Evolutionary conservation across 1,140 invertebrate species (phyloP), one percentile per base, ranked within the genome.

Genomic region (Trichogramma pretiosum): DNA sequence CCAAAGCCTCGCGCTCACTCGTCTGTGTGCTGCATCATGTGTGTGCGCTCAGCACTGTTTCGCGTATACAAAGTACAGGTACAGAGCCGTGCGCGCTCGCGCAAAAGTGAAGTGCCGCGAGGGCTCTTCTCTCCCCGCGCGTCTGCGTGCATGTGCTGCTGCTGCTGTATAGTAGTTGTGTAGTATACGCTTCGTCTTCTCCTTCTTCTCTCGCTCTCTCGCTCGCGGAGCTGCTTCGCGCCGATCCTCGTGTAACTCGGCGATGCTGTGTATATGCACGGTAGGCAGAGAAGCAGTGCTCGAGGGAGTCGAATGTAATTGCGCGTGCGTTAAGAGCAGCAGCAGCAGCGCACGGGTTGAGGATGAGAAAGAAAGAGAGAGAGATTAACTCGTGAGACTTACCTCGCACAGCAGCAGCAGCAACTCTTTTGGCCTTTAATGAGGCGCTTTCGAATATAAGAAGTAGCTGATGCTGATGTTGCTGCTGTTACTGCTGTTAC

Each of bases 381-480:
- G 48, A 50, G 48, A 44, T 50, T 44, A 50, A 50, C 41, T 50
- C 28, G n/a, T 17, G 35, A 44, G 48, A 44, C 41, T 33, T 10
- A 11, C 26, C 35, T 13, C 22, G 35, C 11, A n/a, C n/a, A n/a
- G n/a, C n/a, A n/a, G n/a, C n/a, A n/a, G n/a, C n/a, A n/a, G n/a
- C n/a, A n/a, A n/a, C n/a, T n/a, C n/a, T n/a, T n/a, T n/a, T n/a
- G n/a, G n/a, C 34, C 41, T 38, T 44, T 50, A 50, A 44, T 44
- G 48, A 50, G 41, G 41, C n/a, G n/a, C n/a, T n/a, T n/a, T n/a
- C n/a, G n/a, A n/a, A n/a, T n/a, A n/a, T n/a, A n/a, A n/a, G n/a
- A n/a, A n/a, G 23, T 23, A 16, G 13, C 40, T 11, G 30, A 9
- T 30, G 26, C 7, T 7, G 8, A 30, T 30, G 26, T 7, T 7